phyloP scores from a whole-genome alignment of 2,888 invertebrate species.

The Cheilosia vernalis region DNA sequence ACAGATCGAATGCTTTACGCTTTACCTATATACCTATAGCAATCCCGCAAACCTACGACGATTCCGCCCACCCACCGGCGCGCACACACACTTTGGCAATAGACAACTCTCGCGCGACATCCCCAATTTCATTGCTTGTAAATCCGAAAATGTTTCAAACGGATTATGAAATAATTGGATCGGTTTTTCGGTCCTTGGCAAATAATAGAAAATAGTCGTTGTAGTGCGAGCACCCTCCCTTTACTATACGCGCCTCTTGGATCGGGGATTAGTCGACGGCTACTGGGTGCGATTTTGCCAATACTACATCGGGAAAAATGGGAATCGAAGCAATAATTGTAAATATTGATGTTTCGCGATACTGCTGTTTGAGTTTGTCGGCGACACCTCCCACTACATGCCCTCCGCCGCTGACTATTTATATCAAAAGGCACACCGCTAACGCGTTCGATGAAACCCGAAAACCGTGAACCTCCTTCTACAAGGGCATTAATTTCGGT shows the following conservation, averaged over 20 bases:
- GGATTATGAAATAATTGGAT: conserved; percentile 75
- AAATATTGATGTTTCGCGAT: conserved; percentile 67
- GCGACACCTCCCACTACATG: not conserved
- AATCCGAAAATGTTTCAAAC: conserved; percentile 72
- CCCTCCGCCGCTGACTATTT: not conserved
- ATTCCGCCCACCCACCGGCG: not conserved
- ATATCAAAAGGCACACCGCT: conserved; percentile 44
- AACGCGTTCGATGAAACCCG: conserved; percentile 53
- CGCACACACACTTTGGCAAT: conserved; percentile 37
- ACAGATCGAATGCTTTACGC: conserved; percentile 36
- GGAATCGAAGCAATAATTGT: conserved; percentile 66
- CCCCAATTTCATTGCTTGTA: conserved; percentile 71
- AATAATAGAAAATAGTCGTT: conserved; percentile 45
- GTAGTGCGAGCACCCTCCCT: conserved; percentile 8
- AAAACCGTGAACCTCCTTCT: conserved; percentile 26
- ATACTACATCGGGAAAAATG: conserved; percentile 32
- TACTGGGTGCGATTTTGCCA: conserved; percentile 38
- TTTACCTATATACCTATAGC: conserved; percentile 1
- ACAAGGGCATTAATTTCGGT: conserved; percentile 52
- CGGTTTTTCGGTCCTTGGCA: conserved; percentile 58
- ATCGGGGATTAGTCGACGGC: conserved; percentile 35
- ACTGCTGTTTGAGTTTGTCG: conserved; percentile 29
- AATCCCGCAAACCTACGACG: not conserved
- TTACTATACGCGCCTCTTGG: conserved; percentile 12
- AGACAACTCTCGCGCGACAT: conserved; percentile 61